These are phyloP conservation scores for Perca flavescens DNA, from an alignment of 2,113 vertebrate genomes.

Conservation along the genomic window DNA sequence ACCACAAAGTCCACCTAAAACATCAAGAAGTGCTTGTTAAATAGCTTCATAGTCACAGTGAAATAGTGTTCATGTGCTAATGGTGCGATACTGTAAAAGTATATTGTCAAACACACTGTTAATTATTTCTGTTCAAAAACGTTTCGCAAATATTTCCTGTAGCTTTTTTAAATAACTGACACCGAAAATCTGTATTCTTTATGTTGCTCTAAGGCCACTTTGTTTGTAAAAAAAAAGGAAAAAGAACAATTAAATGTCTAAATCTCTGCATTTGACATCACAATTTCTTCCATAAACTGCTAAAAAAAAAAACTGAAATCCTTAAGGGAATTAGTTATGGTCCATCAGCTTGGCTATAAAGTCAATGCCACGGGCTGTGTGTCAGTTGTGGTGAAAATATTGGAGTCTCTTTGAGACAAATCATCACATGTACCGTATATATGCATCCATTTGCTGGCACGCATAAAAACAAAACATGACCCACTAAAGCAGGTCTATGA, in stretches of 20 bases:
- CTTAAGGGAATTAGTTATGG: slow-evolving; percentile 33
- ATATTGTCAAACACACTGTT: background rate
- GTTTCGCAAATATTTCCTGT: background rate
- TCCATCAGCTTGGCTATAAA: slow-evolving; percentile 34
- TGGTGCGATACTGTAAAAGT: no score
- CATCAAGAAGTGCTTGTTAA: background rate
- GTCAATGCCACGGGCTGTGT: background rate
- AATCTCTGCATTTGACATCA: slow-evolving; percentile 22
- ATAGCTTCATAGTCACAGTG: background rate
- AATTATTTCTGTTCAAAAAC: background rate
- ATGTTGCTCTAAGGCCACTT: background rate
- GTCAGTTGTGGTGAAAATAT: slow-evolving; percentile 22
- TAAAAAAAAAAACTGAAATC: slow-evolving; percentile 8
- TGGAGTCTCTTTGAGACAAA: slow-evolving; percentile 39
- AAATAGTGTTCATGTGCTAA: background rate
- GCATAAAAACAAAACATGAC: slow-evolving; percentile 35
- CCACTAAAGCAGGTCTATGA: slow-evolving; percentile 34
- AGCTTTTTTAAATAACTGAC: no score
- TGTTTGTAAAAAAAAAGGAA: background rate
- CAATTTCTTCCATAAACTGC: slow-evolving; percentile 6
- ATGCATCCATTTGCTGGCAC: slow-evolving; percentile 17
- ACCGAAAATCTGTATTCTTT: no score
- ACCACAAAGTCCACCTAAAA: background rate
- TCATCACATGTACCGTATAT: slow-evolving; percentile 16
- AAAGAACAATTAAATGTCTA: slow-evolving; percentile 17